These are phyloP conservation scores for Chloebia gouldiae DNA, from an alignment of 2,113 vertebrate species.

Conservation along the genomic window DNA sequence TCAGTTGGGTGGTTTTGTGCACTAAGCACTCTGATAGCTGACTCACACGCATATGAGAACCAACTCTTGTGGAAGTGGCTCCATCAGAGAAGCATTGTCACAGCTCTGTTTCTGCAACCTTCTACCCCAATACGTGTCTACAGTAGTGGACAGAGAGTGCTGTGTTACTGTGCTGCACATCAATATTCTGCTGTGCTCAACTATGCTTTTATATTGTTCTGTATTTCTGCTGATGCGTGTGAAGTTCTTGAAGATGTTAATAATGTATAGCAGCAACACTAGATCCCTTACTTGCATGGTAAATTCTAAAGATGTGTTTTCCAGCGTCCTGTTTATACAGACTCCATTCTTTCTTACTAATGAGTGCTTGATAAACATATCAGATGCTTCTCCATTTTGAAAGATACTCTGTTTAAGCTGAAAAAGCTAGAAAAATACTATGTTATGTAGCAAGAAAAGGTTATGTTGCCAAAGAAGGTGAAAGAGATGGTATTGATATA, in stretches of 20 bases:
- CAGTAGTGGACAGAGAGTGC: neutral
- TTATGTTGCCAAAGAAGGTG: neutral
- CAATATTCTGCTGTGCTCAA: neutral
- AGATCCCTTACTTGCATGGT: neutral
- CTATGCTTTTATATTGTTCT: neutral
- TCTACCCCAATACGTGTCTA: neutral
- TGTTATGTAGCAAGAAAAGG: neutral
- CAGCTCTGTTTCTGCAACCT: neutral
- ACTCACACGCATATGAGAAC: neutral
- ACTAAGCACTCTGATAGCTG: neutral
- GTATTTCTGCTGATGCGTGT: neutral
- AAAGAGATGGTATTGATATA: neutral
- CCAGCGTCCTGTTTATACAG: neutral
- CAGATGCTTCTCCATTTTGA: neutral
- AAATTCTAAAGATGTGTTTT: neutral
- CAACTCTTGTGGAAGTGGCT: neutral
- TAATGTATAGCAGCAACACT: neutral
- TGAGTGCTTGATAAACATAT: neutral
- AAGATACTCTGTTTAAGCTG: neutral
- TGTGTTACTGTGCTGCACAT: neutral
- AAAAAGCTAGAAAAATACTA: neutral
- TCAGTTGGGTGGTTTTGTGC: accelerated
- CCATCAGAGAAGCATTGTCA: neutral
- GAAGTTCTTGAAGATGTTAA: neutral
- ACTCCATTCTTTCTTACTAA: neutral